phyloP scores from a whole-genome alignment of 2,113 vertebrate species.

The Asarcornis scutulata region DNA sequence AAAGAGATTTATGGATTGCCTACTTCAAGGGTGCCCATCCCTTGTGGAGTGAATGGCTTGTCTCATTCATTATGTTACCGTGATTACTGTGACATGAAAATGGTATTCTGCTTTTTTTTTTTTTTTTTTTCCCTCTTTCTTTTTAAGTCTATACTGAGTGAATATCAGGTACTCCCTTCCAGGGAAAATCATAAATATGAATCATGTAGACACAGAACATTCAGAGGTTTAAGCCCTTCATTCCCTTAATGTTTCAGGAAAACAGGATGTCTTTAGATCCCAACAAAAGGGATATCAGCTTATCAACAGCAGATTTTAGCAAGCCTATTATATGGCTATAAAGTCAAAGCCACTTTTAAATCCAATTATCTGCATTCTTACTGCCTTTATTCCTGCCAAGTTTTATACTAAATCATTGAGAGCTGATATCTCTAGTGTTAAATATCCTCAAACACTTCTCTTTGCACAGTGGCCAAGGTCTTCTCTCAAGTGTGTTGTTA shows the following conservation, averaged over 20 bases:
- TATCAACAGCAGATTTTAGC: constrained; percentile 31
- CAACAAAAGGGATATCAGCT: constrained; percentile 29
- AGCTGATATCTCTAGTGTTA: constrained; percentile 22
- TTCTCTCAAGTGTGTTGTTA: background rate
- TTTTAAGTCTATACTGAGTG: background rate
- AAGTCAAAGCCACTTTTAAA: constrained; percentile 59
- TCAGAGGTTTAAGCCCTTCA: constrained; percentile 14
- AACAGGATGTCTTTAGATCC: constrained; percentile 43
- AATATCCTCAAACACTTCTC: background rate
- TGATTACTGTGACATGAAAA: constrained; percentile 10
- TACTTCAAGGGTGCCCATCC: constrained; percentile 7
- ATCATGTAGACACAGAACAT: constrained; percentile 15
- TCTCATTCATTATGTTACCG: constrained; percentile 33
- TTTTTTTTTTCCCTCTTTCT: background rate
- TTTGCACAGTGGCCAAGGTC: background rate
- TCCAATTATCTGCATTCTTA: constrained; percentile 64
- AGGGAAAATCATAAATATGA: constrained; percentile 49
- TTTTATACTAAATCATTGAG: constrained; percentile 58
- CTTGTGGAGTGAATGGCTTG: background rate
- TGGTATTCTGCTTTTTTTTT: background rate
- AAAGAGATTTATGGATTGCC: constrained; percentile 23
- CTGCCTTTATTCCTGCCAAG: constrained; percentile 56
- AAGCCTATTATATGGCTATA: background rate
- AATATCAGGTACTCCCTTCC: background rate
- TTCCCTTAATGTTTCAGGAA: constrained; percentile 40